Conservation (phyloP, 1,140 invertebrate genomes). For the Harlomillsia oculata region DNA sequence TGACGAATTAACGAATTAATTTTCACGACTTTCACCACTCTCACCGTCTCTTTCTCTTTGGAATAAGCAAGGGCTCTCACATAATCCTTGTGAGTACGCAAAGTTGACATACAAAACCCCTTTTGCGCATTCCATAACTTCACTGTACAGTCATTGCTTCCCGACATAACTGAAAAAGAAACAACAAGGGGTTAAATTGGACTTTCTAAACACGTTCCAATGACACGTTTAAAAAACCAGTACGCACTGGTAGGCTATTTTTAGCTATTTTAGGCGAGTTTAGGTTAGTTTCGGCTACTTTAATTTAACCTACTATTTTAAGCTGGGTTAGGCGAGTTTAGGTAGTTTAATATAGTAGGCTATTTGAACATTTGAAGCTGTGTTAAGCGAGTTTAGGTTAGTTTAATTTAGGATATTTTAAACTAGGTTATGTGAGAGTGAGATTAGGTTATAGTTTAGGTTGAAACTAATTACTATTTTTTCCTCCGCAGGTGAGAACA, state of each 20-base stretch:
- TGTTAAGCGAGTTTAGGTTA: no score
- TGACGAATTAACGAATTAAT: neutral
- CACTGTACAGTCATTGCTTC: constrained; percentile 97
- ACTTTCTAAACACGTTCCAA: no score
- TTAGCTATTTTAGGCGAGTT: no score
- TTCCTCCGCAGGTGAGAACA: constrained; percentile 89
- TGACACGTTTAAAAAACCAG: no score
- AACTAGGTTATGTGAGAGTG: no score
- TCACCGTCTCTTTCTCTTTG: constrained; percentile 73
- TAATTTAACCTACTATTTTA: no score
- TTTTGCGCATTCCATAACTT: constrained; percentile 99
- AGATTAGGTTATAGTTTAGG: neutral
- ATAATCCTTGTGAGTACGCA: constrained; percentile 97
- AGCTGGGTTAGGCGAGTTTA: no score
- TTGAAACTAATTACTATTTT: constrained; percentile 61
- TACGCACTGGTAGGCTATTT: no score
- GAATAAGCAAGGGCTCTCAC: constrained; percentile 97
- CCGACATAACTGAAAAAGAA: constrained; percentile 79
- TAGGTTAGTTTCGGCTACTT: no score
- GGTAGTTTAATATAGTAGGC: no score
- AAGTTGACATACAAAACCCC: constrained; percentile 97
- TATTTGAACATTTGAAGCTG: no score
- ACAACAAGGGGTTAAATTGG: neutral
- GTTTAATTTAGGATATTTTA: no score
- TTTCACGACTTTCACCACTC: neutral